These are phyloP conservation scores for Corella eumyota DNA, from an alignment of 23 tunicate species.

Conservation along the genomic window DNA sequence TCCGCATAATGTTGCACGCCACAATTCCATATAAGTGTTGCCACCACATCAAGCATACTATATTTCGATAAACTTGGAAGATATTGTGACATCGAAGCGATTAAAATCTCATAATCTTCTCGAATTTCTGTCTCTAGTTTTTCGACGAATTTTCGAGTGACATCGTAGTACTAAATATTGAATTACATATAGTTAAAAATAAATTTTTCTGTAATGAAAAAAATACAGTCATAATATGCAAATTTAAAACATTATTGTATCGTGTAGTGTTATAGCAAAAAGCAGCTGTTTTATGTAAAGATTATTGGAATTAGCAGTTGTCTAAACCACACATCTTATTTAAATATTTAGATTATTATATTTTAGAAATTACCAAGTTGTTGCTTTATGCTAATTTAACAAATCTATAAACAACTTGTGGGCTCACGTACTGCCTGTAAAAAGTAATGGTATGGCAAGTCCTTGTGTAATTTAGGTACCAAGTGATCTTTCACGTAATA, in stretches of 20 bases:
- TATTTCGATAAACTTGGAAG: constrained; percentile 25
- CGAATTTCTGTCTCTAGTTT: constrained; percentile 22
- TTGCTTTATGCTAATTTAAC: too few species aligned
- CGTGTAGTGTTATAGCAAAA: too few species aligned
- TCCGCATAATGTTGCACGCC: constrained; percentile 53
- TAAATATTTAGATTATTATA: too few species aligned
- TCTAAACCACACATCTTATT: too few species aligned
- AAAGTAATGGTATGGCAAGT: constrained; percentile 44
- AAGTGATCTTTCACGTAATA: constrained; percentile 21
- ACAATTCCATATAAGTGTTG: constrained; percentile 53
- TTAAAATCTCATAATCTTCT: constrained; percentile 37
- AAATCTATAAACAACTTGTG: too few species aligned
- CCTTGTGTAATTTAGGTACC: constrained; percentile 18
- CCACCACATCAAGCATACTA: constrained; percentile 33
- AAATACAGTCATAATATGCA: too few species aligned
- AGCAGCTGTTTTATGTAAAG: too few species aligned
- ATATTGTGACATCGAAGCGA: constrained; percentile 10
- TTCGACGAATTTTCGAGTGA: constrained; percentile 29
- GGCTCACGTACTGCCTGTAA: constrained; percentile 7
- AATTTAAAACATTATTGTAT: too few species aligned
- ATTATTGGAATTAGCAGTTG: too few species aligned
- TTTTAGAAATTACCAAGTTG: too few species aligned
- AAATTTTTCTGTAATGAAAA: too few species aligned
- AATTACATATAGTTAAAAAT: constrained; percentile 3
- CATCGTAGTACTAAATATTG: constrained; percentile 38